phyloP scores from a whole-genome alignment of 2,888 invertebrate species.

The Criorhina ranunculi region DNA sequence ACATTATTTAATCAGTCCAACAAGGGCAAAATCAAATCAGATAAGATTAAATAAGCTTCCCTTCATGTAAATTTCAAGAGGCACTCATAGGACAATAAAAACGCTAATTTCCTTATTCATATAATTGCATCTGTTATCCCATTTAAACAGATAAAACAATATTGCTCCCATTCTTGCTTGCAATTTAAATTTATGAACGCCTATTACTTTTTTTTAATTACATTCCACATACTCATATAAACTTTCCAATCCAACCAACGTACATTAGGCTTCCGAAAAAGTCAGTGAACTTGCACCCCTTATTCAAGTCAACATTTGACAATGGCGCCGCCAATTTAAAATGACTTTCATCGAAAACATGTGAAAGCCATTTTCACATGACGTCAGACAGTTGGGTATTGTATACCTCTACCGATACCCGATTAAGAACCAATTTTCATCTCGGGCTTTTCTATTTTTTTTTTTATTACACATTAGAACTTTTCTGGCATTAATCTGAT shows the following conservation, averaged over 20 bases:
- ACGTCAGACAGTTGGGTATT: slow-evolving; percentile 22
- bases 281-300: slow-evolving; percentile 42
- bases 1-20: not conserved
- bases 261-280: slow-evolving; percentile 1
- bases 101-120: not conserved
- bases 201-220: slow-evolving; percentile 30
- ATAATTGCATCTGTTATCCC: not conserved
- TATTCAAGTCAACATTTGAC: slow-evolving; percentile 55
- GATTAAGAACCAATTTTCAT: not conserved
- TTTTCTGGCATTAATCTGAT: not conserved
- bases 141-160: not conserved
- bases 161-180: slow-evolving; percentile 18
- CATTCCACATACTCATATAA: not conserved
- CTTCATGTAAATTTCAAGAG: not conserved
- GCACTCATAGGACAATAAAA: not conserved
- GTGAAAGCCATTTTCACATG: slow-evolving; percentile 7
- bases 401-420: too few species aligned
- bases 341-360: slow-evolving; percentile 21
- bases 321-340: slow-evolving; percentile 23
- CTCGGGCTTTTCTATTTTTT: slow-evolving; percentile 1
- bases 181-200: slow-evolving; percentile 45
- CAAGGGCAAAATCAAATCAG: not conserved
- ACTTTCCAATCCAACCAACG: not conserved
- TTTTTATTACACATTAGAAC: slow-evolving; percentile 7
- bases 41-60: not conserved